Evolutionary conservation across 2,113 vertebrate genomes (phyloP).

Genomic region (Rhea americana): DNA sequence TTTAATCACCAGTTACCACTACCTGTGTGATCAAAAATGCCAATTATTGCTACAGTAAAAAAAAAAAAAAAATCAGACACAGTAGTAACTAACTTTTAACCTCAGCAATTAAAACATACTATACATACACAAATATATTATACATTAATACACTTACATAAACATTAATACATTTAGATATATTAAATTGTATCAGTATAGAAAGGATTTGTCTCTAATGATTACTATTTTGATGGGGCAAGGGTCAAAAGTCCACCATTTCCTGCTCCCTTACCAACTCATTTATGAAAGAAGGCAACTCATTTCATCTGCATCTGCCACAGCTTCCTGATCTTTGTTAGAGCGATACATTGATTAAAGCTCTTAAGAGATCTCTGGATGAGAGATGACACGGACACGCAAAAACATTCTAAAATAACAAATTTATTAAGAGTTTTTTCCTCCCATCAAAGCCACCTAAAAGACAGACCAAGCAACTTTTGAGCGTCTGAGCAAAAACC

Average conservation of each 20-base stretch:
- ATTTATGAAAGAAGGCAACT: not conserved
- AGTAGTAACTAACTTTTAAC: not conserved
- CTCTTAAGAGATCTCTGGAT: not conserved
- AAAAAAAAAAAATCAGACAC: not conserved
- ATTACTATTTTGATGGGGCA: not conserved
- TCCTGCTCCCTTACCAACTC: not conserved
- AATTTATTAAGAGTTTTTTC: not conserved
- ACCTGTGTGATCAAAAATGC: not conserved
- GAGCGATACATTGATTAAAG: not conserved
- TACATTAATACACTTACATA: no score
- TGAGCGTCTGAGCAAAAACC: not conserved
- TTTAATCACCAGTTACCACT: not conserved
- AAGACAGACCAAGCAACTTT: not conserved
- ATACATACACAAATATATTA: no score
- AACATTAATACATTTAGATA: not conserved
- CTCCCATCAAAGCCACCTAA: not conserved
- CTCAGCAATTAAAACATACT: not conserved
- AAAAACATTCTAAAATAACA: not conserved
- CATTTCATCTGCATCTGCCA: not conserved
- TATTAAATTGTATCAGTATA: not conserved
- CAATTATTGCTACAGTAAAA: not conserved
- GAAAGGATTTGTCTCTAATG: not conserved
- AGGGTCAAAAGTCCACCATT: not conserved
- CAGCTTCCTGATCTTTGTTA: not conserved
- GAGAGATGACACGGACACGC: not conserved